Evolutionary conservation across 2,888 invertebrate species (phyloP).

Genomic region (Allolobophora icterica): DNA sequence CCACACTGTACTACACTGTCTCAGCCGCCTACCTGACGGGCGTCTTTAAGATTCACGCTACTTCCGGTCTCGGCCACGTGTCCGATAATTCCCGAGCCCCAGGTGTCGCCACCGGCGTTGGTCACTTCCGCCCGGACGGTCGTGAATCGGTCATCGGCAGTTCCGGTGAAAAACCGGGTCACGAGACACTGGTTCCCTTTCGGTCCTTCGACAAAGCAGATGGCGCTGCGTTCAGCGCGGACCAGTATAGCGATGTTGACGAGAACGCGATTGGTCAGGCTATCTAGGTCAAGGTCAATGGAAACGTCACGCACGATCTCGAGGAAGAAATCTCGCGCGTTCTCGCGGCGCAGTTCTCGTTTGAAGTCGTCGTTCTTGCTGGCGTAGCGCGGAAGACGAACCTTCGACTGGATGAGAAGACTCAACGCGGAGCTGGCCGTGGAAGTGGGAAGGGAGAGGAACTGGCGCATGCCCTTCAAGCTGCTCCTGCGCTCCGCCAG

Average conservation of each 20-base stretch:
- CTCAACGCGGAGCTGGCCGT: conserved; percentile 68
- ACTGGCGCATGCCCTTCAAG: conserved; percentile 69
- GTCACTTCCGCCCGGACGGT: conserved; percentile 51
- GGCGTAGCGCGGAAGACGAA: conserved; percentile 67
- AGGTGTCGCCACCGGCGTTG: conserved; percentile 62
- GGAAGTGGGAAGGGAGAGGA: conserved; percentile 67
- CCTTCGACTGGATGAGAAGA: conserved; percentile 69
- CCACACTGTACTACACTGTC: not conserved
- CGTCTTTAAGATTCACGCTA: conserved; percentile 67
- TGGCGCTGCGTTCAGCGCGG: conserved; percentile 68
- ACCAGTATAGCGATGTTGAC: conserved; percentile 67
- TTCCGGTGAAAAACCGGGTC: conserved; percentile 68
- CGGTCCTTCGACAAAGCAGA: conserved; percentile 68
- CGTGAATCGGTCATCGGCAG: conserved; percentile 67
- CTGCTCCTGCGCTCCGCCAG: conserved; percentile 64
- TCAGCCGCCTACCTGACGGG: conserved; percentile 65
- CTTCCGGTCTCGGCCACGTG: conserved; percentile 68
- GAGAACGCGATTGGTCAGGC: conserved; percentile 68
- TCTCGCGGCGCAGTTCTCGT: conserved; percentile 59
- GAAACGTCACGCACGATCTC: conserved; percentile 69
- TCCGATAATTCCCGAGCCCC: conserved; percentile 69
- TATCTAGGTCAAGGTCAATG: conserved; percentile 68
- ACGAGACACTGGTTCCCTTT: conserved; percentile 66
- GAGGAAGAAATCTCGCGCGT: conserved; percentile 69
- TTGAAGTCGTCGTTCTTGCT: conserved; percentile 68